Conservation (phyloP, 1,140 invertebrate species). For the Bombyx mandarina region DNA sequence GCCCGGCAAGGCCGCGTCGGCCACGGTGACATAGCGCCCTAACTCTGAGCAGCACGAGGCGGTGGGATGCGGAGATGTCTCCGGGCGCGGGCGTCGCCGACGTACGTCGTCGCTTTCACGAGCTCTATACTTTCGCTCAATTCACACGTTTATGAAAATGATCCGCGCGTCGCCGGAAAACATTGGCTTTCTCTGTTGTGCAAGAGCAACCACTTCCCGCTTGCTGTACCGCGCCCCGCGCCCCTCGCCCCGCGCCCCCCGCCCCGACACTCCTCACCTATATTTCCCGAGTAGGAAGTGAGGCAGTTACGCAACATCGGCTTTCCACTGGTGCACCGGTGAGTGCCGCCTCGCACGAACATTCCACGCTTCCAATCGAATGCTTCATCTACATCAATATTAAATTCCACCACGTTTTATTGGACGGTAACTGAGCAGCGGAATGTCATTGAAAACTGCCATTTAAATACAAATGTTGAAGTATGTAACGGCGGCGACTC, state of each 20-base stretch:
- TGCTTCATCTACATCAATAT: too few species aligned
- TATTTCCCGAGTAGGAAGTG: conserved; percentile 60
- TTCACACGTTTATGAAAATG: conserved; percentile 67
- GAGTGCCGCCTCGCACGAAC: conserved; percentile 19
- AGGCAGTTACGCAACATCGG: conserved; percentile 37
- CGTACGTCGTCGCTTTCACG: conserved; percentile 29
- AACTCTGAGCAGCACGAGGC: too few species aligned
- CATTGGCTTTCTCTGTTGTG: conserved; percentile 56
- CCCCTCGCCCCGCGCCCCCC: conserved; percentile 12
- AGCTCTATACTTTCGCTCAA: conserved; percentile 53
- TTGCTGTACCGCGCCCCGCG: conserved; percentile 13
- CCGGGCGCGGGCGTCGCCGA: too few species aligned
- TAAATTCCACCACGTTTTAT: too few species aligned
- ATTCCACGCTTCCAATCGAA: too few species aligned
- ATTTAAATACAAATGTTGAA: too few species aligned
- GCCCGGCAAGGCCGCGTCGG: too few species aligned
- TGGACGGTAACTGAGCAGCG: too few species aligned
- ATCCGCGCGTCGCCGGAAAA: conserved; percentile 57
- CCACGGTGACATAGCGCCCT: too few species aligned
- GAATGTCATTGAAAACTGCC: too few species aligned
- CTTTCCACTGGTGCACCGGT: conserved; percentile 40
- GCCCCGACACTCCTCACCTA: conserved; percentile 52
- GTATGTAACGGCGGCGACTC: background rate
- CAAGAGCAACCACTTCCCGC: conserved; percentile 55
- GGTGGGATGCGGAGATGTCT: too few species aligned